phyloP scores from a whole-genome alignment of 2,888 invertebrate genomes.

The Polyommatus icarus region DNA sequence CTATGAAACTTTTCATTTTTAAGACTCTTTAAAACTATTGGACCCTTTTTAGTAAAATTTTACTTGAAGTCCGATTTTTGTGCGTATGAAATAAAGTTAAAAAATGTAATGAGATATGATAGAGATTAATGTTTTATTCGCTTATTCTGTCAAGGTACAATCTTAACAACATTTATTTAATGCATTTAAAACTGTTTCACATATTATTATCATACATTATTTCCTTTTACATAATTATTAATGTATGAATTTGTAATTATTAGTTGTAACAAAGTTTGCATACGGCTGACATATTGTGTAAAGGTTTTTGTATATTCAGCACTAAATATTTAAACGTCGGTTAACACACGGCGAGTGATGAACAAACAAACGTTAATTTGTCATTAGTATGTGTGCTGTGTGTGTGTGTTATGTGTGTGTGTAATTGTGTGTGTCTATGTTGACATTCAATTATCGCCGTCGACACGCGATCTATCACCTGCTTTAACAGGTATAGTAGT shows the following conservation, averaged over 20 bases:
- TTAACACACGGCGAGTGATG: not conserved
- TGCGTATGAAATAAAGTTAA: too few relatives aligned
- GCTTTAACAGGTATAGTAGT: not conserved
- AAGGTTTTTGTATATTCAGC: not conserved
- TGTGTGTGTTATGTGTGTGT: not conserved
- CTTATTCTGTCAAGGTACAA: too few relatives aligned
- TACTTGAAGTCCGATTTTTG: too few relatives aligned
- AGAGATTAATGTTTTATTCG: too few relatives aligned
- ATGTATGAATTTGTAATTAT: not conserved
- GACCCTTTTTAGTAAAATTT: too few relatives aligned
- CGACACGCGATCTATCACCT: not conserved
- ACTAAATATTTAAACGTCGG: not conserved
- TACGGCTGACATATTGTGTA: not conserved
- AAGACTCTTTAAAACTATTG: too few relatives aligned
- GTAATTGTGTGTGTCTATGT: not conserved
- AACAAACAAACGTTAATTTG: conserved; percentile 15
- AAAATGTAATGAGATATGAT: too few relatives aligned
- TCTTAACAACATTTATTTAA: not conserved
- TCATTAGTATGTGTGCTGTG: not conserved
- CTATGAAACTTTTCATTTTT: too few relatives aligned
- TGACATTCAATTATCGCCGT: conserved; percentile 3
- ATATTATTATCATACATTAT: not conserved
- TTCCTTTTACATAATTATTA: too few relatives aligned
- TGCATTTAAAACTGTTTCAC: not conserved
- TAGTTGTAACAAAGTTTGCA: not conserved